Base-by-base conservation (phyloP, 2,888 invertebrate species). In the Ectemnius cavifrons region DNA sequence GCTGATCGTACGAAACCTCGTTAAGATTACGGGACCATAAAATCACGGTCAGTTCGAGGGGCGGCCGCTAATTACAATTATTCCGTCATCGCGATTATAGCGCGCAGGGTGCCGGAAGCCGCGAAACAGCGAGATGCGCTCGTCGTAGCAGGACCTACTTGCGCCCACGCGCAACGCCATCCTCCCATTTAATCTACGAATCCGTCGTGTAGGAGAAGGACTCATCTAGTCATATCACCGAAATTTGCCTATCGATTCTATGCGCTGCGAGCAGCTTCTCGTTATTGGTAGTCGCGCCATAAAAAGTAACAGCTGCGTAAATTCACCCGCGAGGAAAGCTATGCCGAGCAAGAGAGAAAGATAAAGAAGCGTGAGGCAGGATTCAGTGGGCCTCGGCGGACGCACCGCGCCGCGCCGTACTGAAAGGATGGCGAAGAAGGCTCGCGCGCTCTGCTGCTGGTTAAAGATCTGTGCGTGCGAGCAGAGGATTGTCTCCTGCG, bases 11-110 rank as follows among this genome's bases (percentile, higher is more conserved):
- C 64, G 70, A 68, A 37, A 73, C 63, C 61, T 75, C 73, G 73
- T 83, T 81, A 73, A 79, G 83, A 82, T 81, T 79, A 81, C 67
- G 72, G 73, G 75, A 13, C 64, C 58, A 59, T 68, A 75, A 80
- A 77, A 77, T 81, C 77, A 75, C 60, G 58, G 37, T 23, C 47
- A 46, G 78, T 66, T 45, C 76, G 52, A 49, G 14, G 27, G 14
- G 62, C 52, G 60, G 46, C 23, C 67, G 72, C 66, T 77, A 77
- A 77, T 77, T 73, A 65, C 69, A 59, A 77, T 77, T 70, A 78
- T 74, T 74, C 78, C 11, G 27, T 23, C 2, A 5, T 14, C 63
- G 67, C 49, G 27, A 75, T 62, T 69, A 69, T 64, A 63, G 57
- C 75, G 16, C 45, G 56, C 63, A 66, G 71, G 64, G 67, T 60